Base-by-base conservation (phyloP, 2,797 vertebrate genomes). In the Dendrocincla tyrannina region DNA sequence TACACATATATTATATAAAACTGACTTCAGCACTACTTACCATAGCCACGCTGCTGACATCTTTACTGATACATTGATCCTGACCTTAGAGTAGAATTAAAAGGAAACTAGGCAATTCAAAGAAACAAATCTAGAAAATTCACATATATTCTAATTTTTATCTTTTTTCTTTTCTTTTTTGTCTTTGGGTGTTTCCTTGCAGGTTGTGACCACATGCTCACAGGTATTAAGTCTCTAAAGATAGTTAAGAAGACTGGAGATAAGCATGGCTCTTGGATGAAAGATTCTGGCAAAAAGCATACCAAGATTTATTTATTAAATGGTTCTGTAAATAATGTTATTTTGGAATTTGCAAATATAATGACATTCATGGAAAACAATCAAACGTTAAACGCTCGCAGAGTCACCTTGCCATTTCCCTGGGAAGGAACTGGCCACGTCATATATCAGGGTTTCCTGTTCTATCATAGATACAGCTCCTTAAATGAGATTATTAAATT, bases 401-500 rank as follows among this genome's bases (percentile, higher is more conserved):
- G 96, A 66, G n/a, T 99, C 46, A 89, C 75, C 28, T 97, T 99
- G 60, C 98, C 99, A 6, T 97, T 98, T 77, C 88, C 97, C 70
- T 99, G 99, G 99, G 98, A 99, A 91, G 99, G 99, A 50, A 98
- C 99, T 0, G 99, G 99, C 32, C 99, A 99, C 0, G 88, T 98
- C 18, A 95, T 99, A 79, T 98, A 98, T 80, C 96, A 98, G 19
- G 98, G 98, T 41, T 99, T 98, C 95, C 95, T 99, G 17, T 99
- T 99, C 97, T 99, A 98, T 96, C 99, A 99, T 85, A 98, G 97
- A 41, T 97, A 98, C 2, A 98, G 98, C 55, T 99, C 99, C 35
- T 72, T 97, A 86, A 99, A 99, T 68, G 98, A 99, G 94, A 98
- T 99, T 53, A 82, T 99, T n/a, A 99, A 99, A 97, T 98, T 99